Evolutionary conservation across 1,140 invertebrate genomes (phyloP).

Genomic region (Lepidurus couesii): DNA sequence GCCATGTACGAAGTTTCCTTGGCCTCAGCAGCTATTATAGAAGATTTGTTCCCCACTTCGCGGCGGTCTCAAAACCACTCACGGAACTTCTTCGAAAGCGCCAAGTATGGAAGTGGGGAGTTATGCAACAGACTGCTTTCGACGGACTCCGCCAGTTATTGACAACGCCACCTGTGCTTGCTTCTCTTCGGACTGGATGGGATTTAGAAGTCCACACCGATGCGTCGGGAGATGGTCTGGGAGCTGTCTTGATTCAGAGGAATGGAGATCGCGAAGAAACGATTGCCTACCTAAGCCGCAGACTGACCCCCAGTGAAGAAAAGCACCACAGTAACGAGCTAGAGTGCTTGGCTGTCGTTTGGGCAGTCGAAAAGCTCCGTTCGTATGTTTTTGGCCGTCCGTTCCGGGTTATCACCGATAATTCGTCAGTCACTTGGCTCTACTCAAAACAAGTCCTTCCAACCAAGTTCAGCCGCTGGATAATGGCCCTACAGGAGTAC

Average conservation of each 20-base stretch:
- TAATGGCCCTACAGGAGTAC: slow-evolving; percentile 50
- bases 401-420: slow-evolving; percentile 46
- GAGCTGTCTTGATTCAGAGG: slow-evolving; percentile 43
- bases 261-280: slow-evolving; percentile 33
- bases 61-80: neutral
- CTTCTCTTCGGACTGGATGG: neutral
- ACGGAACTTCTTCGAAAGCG: neutral
- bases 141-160: neutral
- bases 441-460: slow-evolving; percentile 42
- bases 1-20: neutral
- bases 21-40: neutral
- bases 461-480: slow-evolving; percentile 46
- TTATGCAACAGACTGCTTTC: neutral
- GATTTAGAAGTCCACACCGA: slow-evolving; percentile 43
- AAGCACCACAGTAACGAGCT: slow-evolving; percentile 43
- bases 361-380: slow-evolving; percentile 42
- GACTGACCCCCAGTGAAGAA: slow-evolving; percentile 16
- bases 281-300: neutral
- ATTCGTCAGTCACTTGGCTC: slow-evolving; percentile 44
- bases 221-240: slow-evolving; percentile 41
- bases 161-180: neutral
- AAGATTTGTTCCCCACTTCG: neutral
- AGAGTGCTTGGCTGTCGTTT: slow-evolving; percentile 47
- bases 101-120: neutral
- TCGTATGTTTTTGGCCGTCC: slow-evolving; percentile 43